Evolutionary conservation across 2,888 invertebrate species (phyloP).

Genomic region (Lomographa bimaculata): DNA sequence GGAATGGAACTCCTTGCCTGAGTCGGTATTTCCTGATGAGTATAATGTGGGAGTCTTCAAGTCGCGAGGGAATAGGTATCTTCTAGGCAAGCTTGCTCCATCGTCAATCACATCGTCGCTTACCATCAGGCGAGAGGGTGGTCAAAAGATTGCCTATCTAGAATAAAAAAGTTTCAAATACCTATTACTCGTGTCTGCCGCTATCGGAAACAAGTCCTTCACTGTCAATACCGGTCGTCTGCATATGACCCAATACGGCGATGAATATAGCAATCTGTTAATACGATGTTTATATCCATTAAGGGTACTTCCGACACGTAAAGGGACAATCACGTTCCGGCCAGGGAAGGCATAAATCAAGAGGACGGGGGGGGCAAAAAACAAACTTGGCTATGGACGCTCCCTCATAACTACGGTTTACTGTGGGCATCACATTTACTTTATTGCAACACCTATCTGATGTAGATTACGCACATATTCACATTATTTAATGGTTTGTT

Average conservation of each 20-base stretch:
- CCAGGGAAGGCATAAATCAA: slow-evolving; percentile 78
- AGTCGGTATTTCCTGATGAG: too few relatives aligned
- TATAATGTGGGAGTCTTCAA: too few relatives aligned
- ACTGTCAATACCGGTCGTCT: too few relatives aligned
- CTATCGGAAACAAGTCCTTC: too few relatives aligned
- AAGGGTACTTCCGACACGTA: slow-evolving; percentile 75
- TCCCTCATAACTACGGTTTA: slow-evolving; percentile 69
- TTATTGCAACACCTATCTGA: slow-evolving; percentile 57
- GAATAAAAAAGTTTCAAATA: too few relatives aligned
- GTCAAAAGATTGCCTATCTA: too few relatives aligned
- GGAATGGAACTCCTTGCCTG: too few relatives aligned
- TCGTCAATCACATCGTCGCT: too few relatives aligned
- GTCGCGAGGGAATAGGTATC: too few relatives aligned
- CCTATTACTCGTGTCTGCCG: too few relatives aligned
- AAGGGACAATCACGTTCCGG: slow-evolving; percentile 72
- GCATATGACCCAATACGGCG: slow-evolving; percentile 25
- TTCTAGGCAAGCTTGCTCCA: too few relatives aligned
- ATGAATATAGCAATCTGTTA: slow-evolving; percentile 38
- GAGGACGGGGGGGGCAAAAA: slow-evolving; percentile 71
- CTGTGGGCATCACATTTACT: slow-evolving; percentile 62
- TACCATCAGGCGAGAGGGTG: too few relatives aligned
- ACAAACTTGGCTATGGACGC: slow-evolving; percentile 57
- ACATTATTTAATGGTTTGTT: slow-evolving; percentile 35
- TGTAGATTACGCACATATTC: slow-evolving; percentile 47
- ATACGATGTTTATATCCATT: slow-evolving; percentile 79